phyloP scores from a whole-genome alignment of 2,888 invertebrate genomes.

The Trachelus stipa region DNA sequence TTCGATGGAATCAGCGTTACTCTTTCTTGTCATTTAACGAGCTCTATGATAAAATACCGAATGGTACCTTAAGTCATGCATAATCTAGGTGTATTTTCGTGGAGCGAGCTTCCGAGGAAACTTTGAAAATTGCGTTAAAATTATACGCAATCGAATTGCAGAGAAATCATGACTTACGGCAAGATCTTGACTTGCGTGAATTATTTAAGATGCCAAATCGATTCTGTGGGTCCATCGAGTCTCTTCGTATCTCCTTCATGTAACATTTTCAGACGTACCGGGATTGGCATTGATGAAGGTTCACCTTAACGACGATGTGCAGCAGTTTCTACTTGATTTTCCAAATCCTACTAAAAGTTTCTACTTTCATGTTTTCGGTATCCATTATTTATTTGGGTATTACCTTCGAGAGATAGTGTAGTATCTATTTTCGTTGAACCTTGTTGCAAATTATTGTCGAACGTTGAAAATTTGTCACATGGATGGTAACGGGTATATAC shows the following conservation, averaged over 20 bases:
- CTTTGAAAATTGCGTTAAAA: background rate
- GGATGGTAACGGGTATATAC: background rate
- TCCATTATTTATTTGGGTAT: background rate
- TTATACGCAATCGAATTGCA: background rate
- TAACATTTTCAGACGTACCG: background rate
- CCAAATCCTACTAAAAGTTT: background rate
- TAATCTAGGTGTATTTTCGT: background rate
- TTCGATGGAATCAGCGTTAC: constrained; percentile 48
- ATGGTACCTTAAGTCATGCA: background rate
- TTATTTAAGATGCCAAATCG: background rate
- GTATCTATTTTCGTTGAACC: background rate
- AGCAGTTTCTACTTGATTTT: background rate
- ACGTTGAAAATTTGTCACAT: background rate
- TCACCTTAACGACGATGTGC: background rate
- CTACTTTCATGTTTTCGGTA: background rate
- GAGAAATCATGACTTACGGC: background rate
- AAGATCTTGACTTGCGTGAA: background rate
- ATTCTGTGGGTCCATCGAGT: background rate
- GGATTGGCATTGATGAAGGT: constrained; percentile 1
- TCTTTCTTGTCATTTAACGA: constrained; percentile 39
- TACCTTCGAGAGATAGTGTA: background rate
- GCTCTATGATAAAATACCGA: background rate
- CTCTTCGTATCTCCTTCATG: background rate
- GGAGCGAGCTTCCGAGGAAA: background rate
- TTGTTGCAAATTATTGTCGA: background rate